These are phyloP conservation scores for Rhinella marina DNA, from an alignment of 2,797 vertebrate genomes.

Conservation along the genomic window DNA sequence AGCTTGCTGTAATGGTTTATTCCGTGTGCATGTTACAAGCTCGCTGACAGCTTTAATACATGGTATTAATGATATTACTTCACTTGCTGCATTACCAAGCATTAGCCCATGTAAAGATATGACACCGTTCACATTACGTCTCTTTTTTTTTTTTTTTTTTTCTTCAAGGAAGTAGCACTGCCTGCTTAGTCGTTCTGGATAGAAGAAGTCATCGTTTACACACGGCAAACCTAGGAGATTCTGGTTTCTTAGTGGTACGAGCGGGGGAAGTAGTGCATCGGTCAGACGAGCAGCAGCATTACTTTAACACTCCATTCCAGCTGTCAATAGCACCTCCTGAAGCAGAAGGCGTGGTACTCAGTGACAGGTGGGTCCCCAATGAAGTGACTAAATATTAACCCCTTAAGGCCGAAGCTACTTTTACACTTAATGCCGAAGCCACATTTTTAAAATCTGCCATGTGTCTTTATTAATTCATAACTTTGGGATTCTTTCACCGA, in stretches of 20 bases:
- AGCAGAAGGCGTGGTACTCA: conserved; percentile 91
- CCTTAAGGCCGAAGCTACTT: no score
- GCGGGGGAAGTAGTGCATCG: conserved; percentile 96
- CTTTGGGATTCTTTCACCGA: no score
- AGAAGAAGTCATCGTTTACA: conserved; percentile 91
- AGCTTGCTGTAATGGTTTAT: no score
- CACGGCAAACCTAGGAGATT: conserved; percentile 96
- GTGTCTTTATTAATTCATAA: no score
- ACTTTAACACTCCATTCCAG: conserved; percentile 99
- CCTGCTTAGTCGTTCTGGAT: conserved; percentile 95
- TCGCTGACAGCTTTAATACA: neutral
- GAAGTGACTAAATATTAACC: neutral
- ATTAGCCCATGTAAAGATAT: neutral
- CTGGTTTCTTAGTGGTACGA: conserved; percentile 93
- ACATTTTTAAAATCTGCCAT: no score
- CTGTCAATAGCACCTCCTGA: conserved; percentile 94
- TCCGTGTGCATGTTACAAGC: neutral
- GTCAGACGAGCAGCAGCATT: conserved; percentile 98
- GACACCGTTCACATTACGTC: neutral
- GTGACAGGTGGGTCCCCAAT: conserved; percentile 85
- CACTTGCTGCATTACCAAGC: neutral
- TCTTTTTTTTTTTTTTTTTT: conserved; percentile 25
- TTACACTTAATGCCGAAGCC: no score
- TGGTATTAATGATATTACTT: neutral
- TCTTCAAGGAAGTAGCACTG: conserved; percentile 91